Base-by-base conservation (phyloP, 2,797 vertebrate genomes). In the Manis pentadactyla region DNA sequence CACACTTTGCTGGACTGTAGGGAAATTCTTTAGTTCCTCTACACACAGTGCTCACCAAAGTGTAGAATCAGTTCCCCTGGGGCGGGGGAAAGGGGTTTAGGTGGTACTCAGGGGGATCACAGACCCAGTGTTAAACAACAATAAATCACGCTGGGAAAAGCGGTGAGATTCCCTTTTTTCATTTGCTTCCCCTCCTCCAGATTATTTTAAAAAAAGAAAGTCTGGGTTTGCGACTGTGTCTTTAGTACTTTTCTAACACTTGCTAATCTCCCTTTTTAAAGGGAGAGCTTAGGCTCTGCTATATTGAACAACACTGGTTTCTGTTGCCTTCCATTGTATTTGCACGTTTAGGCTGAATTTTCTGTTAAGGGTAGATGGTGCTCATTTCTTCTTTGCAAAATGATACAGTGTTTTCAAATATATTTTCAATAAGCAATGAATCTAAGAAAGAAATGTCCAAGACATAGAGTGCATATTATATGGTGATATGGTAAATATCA, bases 21-120 rank as follows among this genome's bases (percentile, higher is more conserved):
- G 59, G 94, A 94, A 90, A 97, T 95, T 61, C 88, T 81, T 94
- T 92, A 82, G 84, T 82, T 87, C 51, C 73, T 93, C 77, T 18
- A 63, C 82, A 83, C 25, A 75, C 39, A 46, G 39, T 57, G 39
- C 71, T 93, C 71, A 57, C 77, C 31, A 1, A 66, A 71, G 69
- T 64, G 63, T 53, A 39, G 42, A 59, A 89, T 49, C 57, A 63
- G 39, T 73, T 88, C 51, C 46, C 81, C 42, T 31, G 23, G 29
- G 63, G 31, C 23, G 12, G 49, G 21, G 17, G 37, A 87, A 88
- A 93, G 59, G 77, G 49, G 79, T 90, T 89, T 39, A 74, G 86
- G 23, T 88, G 92, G 39, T 51, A 9, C 34, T 71, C 34, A 46
- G 74, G 68, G 39, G 23, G 42, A 81, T 55, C 49, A 29, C 31